Evolutionary conservation across 2,797 vertebrate genomes (phyloP), one percentile per base, ranked within the genome.

Genomic region (Tadarida brasiliensis): DNA sequence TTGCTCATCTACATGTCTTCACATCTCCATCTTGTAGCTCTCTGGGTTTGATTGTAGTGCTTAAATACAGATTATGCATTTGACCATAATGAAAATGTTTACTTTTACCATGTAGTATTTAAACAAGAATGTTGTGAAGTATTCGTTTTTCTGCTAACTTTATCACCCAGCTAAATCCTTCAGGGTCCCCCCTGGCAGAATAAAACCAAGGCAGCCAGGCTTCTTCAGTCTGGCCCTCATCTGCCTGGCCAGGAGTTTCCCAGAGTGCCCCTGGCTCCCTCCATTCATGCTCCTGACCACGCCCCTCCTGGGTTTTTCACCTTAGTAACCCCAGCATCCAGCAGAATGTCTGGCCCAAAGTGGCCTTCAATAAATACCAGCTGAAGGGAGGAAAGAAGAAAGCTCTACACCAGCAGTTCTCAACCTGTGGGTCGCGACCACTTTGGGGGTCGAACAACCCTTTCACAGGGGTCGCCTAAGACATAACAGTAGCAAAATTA

Each of bases 71-170:
- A 90, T 39, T 68, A 65, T 61, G 30, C 81, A 54, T 87, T 68
- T 95, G 68, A 68, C 39, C 67, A 17, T 63, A 47, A 82, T 49
- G 68, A 63, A 91, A 44, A 91, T 81, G 57, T 87, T 94, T 88
- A 26, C 68, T 94, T 96, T 91, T 67, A 39, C 39, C 24, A 17
- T 24, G 10, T 26, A 92, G 76, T 51, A 87, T 77, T 87, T 92
- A 88, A 96, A 85, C 49, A 88, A 96, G 71, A 95, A 73, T 70
- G 68, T 22, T 90, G 44, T 49, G 17, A 95, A 70, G 28, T 73
- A 84, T 92, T 80, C 17, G 11, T 56, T 78, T 68, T 81, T 57
- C 67, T 74, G 33, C 30, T 85, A 76, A 57, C 61, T 93, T 93
- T 33, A 83, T 93, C 70, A 80, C 11, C 68, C 49, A 39, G 59